Base-by-base conservation (phyloP, 2,113 vertebrate species). In the Marmota flaviventris region DNA sequence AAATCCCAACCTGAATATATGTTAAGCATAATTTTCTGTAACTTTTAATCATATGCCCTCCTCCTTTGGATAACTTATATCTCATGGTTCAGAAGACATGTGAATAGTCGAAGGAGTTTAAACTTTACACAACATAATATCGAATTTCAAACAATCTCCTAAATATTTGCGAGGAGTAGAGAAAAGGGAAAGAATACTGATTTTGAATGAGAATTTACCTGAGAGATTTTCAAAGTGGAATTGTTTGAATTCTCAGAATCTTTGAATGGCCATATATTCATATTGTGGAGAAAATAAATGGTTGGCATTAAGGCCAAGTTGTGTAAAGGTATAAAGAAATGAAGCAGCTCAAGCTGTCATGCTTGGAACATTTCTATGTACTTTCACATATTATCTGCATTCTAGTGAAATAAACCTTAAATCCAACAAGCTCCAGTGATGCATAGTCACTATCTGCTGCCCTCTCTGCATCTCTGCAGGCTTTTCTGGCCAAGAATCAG, bases 391-490 rank as follows among this genome's bases (percentile, higher is more conserved):
- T 32, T 3, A 6, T 42, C 22, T 12, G 1, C 13, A 20, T 51
- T 39, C 56, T 9, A 29, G 22, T 70, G 9, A 45, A 8, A 10
- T 17, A 53, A 14, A 16, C 16, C 7, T 69, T 25, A 37, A 34
- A 12, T 51, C 4, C 16, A 25, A 56, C n/a, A 24, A 25, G 0
- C 8, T 63, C 2, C 10, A 17, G 17, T 13, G 24, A 37, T 14
- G 4, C 7, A 12, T 12, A 7, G 11, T 69, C 7, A 2, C 6
- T 63, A 1, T 20, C 7, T 48, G 8, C 6, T 17, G 3, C 1
- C 14, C 18, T 51, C 32, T 1, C 2, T 32, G 25, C 20, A 34
- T 32, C 24, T 2, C 61, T 4, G 0, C 1, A 63, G 3, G 20
- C 9, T 20, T 1, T 13, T 27, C 17, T n/a, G 12, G 5, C 14